phyloP scores from a whole-genome alignment of 2,797 vertebrate species.

The Pseudotriccus pelzelni region DNA sequence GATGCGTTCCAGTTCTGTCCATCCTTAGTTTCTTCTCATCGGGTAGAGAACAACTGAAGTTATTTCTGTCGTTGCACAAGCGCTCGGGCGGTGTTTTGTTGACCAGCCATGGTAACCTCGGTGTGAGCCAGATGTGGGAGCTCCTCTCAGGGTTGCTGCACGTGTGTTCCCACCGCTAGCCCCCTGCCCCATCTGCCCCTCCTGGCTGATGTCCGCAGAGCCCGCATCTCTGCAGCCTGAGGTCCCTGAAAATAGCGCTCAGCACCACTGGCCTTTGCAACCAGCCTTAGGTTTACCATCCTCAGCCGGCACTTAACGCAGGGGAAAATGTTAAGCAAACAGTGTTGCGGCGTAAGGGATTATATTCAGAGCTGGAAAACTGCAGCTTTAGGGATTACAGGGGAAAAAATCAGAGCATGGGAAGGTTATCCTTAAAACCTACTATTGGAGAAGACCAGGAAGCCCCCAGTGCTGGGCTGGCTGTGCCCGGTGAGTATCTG shows the following conservation, averaged over 20 bases:
- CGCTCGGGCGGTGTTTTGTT: conserved; percentile 26
- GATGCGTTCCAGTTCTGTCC: background rate
- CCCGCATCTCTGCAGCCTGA: fast-evolving
- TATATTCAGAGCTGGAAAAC: background rate
- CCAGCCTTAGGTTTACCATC: background rate
- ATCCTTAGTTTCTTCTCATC: conserved; percentile 1
- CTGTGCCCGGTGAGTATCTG: background rate
- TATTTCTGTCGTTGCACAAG: conserved; percentile 65
- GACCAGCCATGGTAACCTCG: conserved; percentile 34
- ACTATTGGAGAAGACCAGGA: background rate
- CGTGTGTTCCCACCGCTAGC: fast-evolving
- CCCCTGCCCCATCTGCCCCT: fast-evolving
- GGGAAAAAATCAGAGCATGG: background rate
- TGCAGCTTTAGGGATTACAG: background rate
- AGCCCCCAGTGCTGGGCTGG: background rate
- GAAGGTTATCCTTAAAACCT: background rate
- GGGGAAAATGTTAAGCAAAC: background rate
- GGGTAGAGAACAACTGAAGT: conserved; percentile 16
- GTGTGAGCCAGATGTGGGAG: background rate
- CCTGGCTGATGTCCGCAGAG: fast-evolving
- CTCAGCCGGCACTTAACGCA: fast-evolving
- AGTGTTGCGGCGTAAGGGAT: fast-evolving
- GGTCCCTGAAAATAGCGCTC: background rate
- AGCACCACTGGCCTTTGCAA: background rate
- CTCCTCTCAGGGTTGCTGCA: background rate